Base-by-base conservation (phyloP, 1,140 invertebrate genomes). In the Drepana arcuata region DNA sequence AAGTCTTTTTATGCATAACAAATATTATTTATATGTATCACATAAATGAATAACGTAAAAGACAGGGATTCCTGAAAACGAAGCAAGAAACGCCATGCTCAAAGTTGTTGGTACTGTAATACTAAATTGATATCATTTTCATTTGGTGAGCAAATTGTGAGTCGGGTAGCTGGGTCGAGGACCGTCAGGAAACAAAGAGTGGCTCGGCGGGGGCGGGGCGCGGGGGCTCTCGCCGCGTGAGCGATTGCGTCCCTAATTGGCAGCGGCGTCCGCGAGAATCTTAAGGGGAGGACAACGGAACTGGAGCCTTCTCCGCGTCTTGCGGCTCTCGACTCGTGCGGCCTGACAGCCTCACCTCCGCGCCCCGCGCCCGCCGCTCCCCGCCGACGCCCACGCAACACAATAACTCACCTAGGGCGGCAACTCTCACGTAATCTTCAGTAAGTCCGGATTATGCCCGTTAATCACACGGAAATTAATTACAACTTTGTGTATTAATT, bases 241-340 rank as follows among this genome's bases (percentile, higher is more conserved):
- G 72, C 72, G 79, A 84, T 84, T 84, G 82, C 78, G 74, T 65
- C 67, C 73, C 74, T 84, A 84, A 84, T 84, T 84, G 82, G 82
- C 66, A 68, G 64, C 71, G 82, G 79, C 82, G 74, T 79, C 66
- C 78, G 79, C 81, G 75, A 80, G 79, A 83, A 77, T 83, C 80
- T 84, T 83, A 72, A 72, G 71, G 75, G 75, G 77, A 77, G 77
- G 73, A 81, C 77, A 75, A 51, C 55, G 48, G 16, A 63, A 54
- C 54, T 61, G 53, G 50, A 67, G 51, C 59, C 62, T 62, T 57
- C 46, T 69, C 40, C 49, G 48, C 51, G 52, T 62, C 70, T 67
- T 67, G 61, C 45, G 55, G 56, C 46, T 57, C 45, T 41, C 38
- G 30, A 42, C 31, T 26, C 45, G 40, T 42, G 57, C n/a, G n/a